Base-by-base conservation (phyloP, 2,888 invertebrate species). In the Trichogramma dendrolimi region DNA sequence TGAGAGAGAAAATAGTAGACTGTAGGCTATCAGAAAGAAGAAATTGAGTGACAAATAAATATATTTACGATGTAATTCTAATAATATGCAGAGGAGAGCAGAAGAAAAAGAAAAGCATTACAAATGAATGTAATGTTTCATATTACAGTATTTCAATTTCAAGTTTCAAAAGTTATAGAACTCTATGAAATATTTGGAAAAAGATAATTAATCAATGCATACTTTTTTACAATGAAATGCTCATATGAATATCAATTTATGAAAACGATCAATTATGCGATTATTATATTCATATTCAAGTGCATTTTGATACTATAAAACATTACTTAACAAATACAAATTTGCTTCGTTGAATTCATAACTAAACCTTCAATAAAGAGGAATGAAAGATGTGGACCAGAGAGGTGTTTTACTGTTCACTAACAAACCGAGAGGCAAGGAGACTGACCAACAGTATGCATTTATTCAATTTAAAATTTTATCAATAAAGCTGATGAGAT, bases 341-440 rank as follows among this genome's bases (percentile, higher is more conserved):
- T 48, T 48, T 48, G 11, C 27, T 58, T 68, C 71, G 60, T 66
- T 68, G 67, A 77, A 75, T 72, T 76, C 72, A 74, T 75, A 76
- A 75, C 72, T 78, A 73, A 76, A 77, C 75, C 76, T 78, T 77
- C 73, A 73, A 72, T 72, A 74, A 72, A 75, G 74, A 78, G 77
- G 76, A 76, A 73, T 74, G 77, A 76, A 78, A 79, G 75, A 78
- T 72, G 78, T 77, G 79, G 79, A 79, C 79, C 79, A 79, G 79
- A 79, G 77, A 78, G 78, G 77, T 79, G 78, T 77, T 58, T 58
- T 77, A 77, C 74, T 78, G 77, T 79, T 79, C 78, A 79, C 79
- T 79, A 79, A 79, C 79, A 80, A 78, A 79, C 79, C 79, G 79
- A 79, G 77, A 79, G 79, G 78, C 79, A 79, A 78, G 79, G 78